These are phyloP conservation scores for Cryptus armator DNA, from an alignment of 2,888 invertebrate genomes.

Conservation along the genomic window DNA sequence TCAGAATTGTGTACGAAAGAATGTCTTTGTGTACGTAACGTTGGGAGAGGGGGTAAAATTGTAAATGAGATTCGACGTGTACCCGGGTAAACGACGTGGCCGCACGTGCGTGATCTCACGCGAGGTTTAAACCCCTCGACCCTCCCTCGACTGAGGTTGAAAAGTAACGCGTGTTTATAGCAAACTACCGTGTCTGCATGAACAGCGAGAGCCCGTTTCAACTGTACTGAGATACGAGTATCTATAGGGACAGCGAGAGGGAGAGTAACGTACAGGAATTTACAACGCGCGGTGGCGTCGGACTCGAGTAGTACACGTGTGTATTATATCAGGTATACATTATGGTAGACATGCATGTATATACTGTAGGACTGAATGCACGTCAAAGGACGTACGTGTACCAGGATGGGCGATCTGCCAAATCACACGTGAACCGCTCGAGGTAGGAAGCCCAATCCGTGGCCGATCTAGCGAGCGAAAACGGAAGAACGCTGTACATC, in stretches of 20 bases:
- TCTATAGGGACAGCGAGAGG: background rate
- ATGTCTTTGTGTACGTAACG: constrained; percentile 15
- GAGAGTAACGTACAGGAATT: constrained; percentile 38
- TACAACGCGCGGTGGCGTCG: constrained; percentile 48
- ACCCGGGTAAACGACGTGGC: background rate
- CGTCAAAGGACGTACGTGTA: constrained; percentile 29
- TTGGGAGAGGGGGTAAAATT: constrained; percentile 36
- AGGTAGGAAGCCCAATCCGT: constrained; percentile 2
- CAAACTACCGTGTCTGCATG: constrained; percentile 49
- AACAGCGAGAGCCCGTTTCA: constrained; percentile 6
- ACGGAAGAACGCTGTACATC: constrained; percentile 63
- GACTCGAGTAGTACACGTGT: constrained; percentile 45
- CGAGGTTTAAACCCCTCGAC: constrained; percentile 30
- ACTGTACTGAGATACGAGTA: constrained; percentile 50
- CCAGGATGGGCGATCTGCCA: constrained; percentile 69
- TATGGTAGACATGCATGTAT: constrained; percentile 36
- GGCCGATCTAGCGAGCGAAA: constrained; percentile 46
- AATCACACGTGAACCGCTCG: constrained; percentile 59
- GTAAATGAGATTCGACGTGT: constrained; percentile 49
- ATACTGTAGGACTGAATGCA: background rate
- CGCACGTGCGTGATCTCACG: constrained; percentile 42
- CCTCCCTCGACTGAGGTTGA: background rate
- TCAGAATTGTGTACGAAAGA: constrained; percentile 36
- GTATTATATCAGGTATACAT: constrained; percentile 14
- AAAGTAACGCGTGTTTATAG: constrained; percentile 57